Percentiles rank a stretch among this genome's conserved stretches.
phyloP scores from a whole-genome alignment of 1,140 invertebrate species.

The Pollicipes pollicipes region DNA sequence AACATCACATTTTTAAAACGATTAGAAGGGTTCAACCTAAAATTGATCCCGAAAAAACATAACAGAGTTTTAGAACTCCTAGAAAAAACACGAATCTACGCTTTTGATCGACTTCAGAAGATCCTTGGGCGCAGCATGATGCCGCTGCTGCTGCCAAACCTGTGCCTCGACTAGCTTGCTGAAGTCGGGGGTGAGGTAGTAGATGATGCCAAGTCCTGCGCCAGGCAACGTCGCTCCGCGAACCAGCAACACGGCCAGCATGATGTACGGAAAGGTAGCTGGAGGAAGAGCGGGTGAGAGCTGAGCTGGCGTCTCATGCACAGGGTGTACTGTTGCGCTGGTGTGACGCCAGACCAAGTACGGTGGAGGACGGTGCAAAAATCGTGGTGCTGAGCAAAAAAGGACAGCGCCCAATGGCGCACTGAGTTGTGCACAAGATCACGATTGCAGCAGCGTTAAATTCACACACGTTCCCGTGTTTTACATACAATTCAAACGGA shows the following conservation, averaged over 20 bases:
- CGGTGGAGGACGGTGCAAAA: neutral
- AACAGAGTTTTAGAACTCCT: no score
- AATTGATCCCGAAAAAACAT: no score
- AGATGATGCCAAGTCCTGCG: conserved; percentile 22
- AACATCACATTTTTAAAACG: no score
- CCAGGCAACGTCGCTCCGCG: conserved; percentile 61
- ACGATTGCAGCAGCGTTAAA: no score
- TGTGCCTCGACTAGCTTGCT: conserved; percentile 33
- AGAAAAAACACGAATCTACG: no score
- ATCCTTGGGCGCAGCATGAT: no score
- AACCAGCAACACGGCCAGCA: conserved; percentile 57
- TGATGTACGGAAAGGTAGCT: conserved; percentile 65
- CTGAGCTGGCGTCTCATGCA: neutral
- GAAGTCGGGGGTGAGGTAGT: conserved; percentile 18
- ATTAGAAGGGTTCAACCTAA: no score
- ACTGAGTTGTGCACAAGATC: no score
- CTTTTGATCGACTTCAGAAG: no score
- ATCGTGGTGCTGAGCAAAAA: neutral
- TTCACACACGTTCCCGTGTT: no score
- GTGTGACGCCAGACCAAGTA: conserved; percentile 2
- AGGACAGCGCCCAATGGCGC: neutral
- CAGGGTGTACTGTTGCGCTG: neutral
- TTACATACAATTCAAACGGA: no score
- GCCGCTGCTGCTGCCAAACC: no score
- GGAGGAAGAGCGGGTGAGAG: conserved; percentile 54